phyloP scores from a whole-genome alignment of 2,888 invertebrate species.

The Choreutis nemorana region DNA sequence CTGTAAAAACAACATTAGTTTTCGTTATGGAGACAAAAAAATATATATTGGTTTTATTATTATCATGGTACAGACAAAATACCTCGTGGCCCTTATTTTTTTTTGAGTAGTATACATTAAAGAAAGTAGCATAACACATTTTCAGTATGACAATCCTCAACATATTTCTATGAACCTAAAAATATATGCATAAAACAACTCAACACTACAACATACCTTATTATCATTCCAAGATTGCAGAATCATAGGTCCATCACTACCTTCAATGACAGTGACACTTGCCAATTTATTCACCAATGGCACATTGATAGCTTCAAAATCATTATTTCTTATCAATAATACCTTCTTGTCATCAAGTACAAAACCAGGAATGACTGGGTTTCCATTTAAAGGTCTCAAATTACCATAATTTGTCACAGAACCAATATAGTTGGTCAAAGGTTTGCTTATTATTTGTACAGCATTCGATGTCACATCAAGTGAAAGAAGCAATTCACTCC shows the following conservation, averaged over 20 bases:
- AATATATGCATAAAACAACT: slow-evolving; percentile 2
- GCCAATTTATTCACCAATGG: slow-evolving; percentile 26
- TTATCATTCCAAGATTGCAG: slow-evolving; percentile 44
- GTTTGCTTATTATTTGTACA: slow-evolving; percentile 52
- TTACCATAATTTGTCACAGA: slow-evolving; percentile 19
- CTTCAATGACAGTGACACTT: slow-evolving; percentile 33
- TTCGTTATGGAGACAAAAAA: too few relatives aligned
- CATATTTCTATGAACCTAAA: too few relatives aligned
- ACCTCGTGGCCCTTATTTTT: too few relatives aligned
- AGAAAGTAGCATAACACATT: too few relatives aligned
- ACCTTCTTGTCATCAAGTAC: slow-evolving; percentile 41
- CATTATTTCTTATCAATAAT: slow-evolving; percentile 34
- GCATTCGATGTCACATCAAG: slow-evolving; percentile 67
- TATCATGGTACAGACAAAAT: too few relatives aligned
- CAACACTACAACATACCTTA: slow-evolving; percentile 22
- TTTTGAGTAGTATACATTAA: too few relatives aligned
- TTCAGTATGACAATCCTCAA: too few relatives aligned
- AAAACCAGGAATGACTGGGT: slow-evolving; percentile 38
- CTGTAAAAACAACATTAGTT: too few relatives aligned
- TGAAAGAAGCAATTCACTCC: slow-evolving; percentile 63
- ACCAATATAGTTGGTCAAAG: slow-evolving; percentile 35
- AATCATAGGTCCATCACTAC: slow-evolving; percentile 29
- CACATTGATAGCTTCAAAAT: slow-evolving; percentile 28
- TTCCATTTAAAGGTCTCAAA: slow-evolving; percentile 32
- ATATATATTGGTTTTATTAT: too few relatives aligned